phyloP scores from a whole-genome alignment of 2,113 vertebrate genomes.

The Turnix velox region DNA sequence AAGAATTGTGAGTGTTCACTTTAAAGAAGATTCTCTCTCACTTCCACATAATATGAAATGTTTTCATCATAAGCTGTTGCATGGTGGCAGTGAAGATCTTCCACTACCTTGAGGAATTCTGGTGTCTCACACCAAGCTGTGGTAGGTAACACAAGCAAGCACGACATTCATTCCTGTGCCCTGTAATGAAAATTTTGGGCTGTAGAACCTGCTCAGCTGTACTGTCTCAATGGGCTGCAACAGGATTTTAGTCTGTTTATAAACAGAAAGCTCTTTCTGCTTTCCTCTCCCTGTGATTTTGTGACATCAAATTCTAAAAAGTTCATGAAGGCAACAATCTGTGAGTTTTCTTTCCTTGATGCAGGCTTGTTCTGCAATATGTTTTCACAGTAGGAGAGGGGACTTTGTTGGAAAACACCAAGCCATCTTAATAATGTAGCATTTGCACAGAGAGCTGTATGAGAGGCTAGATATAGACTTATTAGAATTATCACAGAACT shows the following conservation, averaged over 20 bases:
- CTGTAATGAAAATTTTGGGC: background rate
- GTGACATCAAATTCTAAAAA: background rate
- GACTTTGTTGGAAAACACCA: background rate
- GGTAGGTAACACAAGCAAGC: background rate
- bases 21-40: background rate
- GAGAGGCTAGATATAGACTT: background rate
- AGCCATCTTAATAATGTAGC: background rate
- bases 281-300: background rate
- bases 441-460: background rate
- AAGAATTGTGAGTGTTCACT: background rate
- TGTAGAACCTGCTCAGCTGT: background rate
- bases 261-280: background rate
- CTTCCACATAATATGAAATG: background rate
- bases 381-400: background rate
- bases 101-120: background rate
- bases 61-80: background rate
- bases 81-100: background rate
- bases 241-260: background rate
- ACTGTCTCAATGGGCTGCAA: background rate
- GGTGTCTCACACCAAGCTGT: fast-evolving
- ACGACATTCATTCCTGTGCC: background rate
- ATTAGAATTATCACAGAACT: background rate
- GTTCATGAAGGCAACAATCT: background rate
- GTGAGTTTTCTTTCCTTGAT: background rate
- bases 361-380: background rate